Percentiles rank a stretch among this genome's conserved stretches.
Conservation (phyloP, 1,140 invertebrate species). For the Drepana arcuata region DNA sequence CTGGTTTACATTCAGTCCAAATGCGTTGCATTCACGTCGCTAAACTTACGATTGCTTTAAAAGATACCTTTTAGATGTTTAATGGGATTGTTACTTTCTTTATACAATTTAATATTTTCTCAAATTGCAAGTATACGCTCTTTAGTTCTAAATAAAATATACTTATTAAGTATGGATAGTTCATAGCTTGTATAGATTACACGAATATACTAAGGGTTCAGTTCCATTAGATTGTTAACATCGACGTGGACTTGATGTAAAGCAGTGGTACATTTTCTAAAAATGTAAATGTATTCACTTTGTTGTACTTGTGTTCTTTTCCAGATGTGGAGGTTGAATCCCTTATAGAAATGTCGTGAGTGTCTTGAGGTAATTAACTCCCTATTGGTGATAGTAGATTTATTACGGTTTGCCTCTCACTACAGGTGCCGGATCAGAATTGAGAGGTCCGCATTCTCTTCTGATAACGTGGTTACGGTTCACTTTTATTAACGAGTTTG, state of each 20-base stretch:
- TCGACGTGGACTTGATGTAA: slow-evolving; percentile 65
- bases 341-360: slow-evolving; percentile 70
- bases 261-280: slow-evolving; percentile 56
- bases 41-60: too few relatives aligned
- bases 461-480: slow-evolving; percentile 1
- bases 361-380: slow-evolving; percentile 71
- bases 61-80: too few relatives aligned
- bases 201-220: too few relatives aligned
- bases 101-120: too few relatives aligned
- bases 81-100: too few relatives aligned
- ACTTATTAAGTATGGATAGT: too few relatives aligned
- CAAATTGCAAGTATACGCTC: too few relatives aligned
- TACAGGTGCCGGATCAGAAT: slow-evolving; percentile 26
- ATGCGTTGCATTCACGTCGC: slow-evolving; percentile 12
- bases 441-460: slow-evolving; percentile 11
- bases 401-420: slow-evolving; percentile 48
- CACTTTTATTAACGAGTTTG: slow-evolving; percentile 29
- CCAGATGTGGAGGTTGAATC: slow-evolving; percentile 71
- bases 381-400: slow-evolving; percentile 66
- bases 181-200: too few relatives aligned
- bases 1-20: slow-evolving; percentile 69
- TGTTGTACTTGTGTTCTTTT: slow-evolving; percentile 73
- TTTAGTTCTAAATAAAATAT: too few relatives aligned
- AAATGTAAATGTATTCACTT: slow-evolving; percentile 61
- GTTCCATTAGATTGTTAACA: too few relatives aligned